Evolutionary conservation across 2,113 vertebrate genomes (phyloP), one percentile per base, ranked within the genome.

Genomic region (Vulpes vulpes): DNA sequence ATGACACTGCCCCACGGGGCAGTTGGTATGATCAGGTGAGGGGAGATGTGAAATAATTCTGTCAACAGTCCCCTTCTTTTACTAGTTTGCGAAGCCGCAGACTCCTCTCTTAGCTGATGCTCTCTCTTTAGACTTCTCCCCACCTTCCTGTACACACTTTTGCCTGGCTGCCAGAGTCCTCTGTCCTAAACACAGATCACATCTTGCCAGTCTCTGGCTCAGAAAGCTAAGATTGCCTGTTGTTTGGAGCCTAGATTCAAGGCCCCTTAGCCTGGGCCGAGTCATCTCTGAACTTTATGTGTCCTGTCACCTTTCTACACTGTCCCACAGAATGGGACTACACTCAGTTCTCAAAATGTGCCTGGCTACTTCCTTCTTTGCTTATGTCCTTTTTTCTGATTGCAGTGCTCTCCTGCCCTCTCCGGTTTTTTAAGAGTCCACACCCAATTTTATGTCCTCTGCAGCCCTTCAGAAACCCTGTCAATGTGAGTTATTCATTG

Each of bases 381-480:
- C 35, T 22, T 43, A 17, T 62, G 8, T 22, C 16, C 11, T 59
- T 64, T 19, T 84, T n/a, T 94, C 79, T 64, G 5, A 25, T 67
- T 38, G 69, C 27, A 67, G n/a, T 30, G 85, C 17, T 35, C 59
- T 84, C 73, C 11, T 0, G n/a, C 16, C 23, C n/a, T 15, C 55
- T 82, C 43, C 17, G 12, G 35, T 57, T 90, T 87, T 87, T 49
- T 74, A 85, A n/a, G 91, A 55, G 43, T 64, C 60, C n/a, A 2
- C 62, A 12, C 67, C 67, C 51, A 60, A 64, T 71, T 30, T 65
- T 25, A 3, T 69, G n/a, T 86, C 53, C 65, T 81, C 53, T 82
- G 38, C 57, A 83, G 49, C 62, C 23, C 27, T 90, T 74, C 67
- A 55, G 91, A 92, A 97, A 23, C 53, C 38, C 20, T 91, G 5